Base-by-base conservation (phyloP, 2,888 invertebrate genomes). In the Glyphotaelius pellucidus region DNA sequence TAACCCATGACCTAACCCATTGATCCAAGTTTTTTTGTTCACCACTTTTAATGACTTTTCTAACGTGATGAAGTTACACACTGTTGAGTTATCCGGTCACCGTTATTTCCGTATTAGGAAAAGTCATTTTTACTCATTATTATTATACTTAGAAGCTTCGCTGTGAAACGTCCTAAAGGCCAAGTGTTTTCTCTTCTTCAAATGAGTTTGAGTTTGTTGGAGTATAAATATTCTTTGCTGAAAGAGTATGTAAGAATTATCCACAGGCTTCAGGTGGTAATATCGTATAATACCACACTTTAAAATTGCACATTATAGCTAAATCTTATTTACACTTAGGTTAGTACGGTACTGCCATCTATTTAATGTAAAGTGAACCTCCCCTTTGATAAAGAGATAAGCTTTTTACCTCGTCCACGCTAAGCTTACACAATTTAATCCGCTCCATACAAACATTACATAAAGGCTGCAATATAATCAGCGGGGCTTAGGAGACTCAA, bases 371-470 rank as follows among this genome's bases (percentile, higher is more conserved):
- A 83, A 83, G 83, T 83, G 83, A 80, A 89, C 81, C 89, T 89
- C 80, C 80, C 89, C 81, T 89, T 83, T 83, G 67, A 83, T 47
- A 80, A 38, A 47, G 42, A 90, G 83, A 90, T 90, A 90, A 90
- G 90, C 90, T 83, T 90, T 90, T 90, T 83, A 90, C 90, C 83
- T 90, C 83, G 42, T 90, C 80, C 80, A 47, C 83, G 32, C 42
- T 83, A 83, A 90, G 90, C 90, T 90, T 80, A 25, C 83, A 32
- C 30, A 31, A 52, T 90, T 83, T 90, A 83, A 90, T 83, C 90
- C 83, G 83, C 32, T 83, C 90, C 83, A 83, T 83, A 90, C 90
- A 90, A 90, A 90, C 80, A 90, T 90, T 90, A 89, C 89, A 80
- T 89, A 89, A 90, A 83, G 90, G 52, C 81, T 83, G 47, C 81